A percentile compares a stretch with the other conserved stretches of the same genome.
Conservation (phyloP, 2,888 invertebrate genomes). For the Chymomyza fuscimana region DNA sequence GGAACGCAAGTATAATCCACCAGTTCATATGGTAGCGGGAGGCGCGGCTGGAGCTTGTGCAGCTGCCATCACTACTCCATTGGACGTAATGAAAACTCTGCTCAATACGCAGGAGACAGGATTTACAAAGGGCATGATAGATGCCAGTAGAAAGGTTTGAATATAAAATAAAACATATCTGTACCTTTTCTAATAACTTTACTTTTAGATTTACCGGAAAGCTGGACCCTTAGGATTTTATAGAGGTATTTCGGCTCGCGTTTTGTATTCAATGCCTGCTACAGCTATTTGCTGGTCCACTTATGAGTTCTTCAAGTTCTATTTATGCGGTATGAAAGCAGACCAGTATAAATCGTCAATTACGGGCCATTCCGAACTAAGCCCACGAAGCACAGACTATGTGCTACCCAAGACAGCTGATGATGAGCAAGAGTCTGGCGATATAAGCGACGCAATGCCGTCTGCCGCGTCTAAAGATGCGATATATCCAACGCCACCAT, state of each 20-base stretch:
- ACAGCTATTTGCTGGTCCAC: conserved; percentile 99
- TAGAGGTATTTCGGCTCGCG: conserved; percentile 92
- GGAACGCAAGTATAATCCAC: conserved; percentile 91
- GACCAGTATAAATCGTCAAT: conserved; percentile 79
- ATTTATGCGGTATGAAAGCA: conserved; percentile 80
- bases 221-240: conserved; percentile 92
- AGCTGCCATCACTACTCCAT: conserved; percentile 95
- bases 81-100: conserved; percentile 98
- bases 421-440: conserved; percentile 28
- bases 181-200: neutral
- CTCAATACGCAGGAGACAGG: conserved; percentile 93
- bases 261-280: conserved; percentile 98
- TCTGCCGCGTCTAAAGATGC: conserved; percentile 40
- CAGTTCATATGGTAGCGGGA: conserved; percentile 93
- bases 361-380: conserved; percentile 77
- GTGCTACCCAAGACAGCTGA: conserved; percentile 71
- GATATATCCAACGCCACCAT: conserved; percentile 52
- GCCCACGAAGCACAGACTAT: conserved; percentile 68
- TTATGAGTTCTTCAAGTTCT: conserved; percentile 96
- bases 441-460: conserved; percentile 22
- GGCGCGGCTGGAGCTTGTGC: conserved; percentile 94
- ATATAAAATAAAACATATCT: neutral
- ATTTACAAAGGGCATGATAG: conserved; percentile 87
- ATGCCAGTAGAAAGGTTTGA: conserved; percentile 84
- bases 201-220: conserved; percentile 80